Evolutionary conservation across 1,140 invertebrate genomes (phyloP).

Genomic region (Diabrotica virgifera): DNA sequence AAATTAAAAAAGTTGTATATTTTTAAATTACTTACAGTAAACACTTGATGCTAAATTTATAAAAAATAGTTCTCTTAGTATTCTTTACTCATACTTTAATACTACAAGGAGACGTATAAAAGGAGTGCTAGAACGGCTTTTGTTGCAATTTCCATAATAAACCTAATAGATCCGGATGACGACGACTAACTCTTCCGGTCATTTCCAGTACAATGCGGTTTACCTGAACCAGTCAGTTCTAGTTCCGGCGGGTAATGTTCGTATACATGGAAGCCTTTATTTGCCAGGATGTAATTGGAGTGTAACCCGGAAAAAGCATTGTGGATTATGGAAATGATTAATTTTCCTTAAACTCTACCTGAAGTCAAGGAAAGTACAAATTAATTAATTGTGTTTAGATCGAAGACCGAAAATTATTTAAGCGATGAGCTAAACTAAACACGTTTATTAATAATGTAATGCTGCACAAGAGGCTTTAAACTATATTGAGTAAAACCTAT

Average conservation of each 20-base stretch:
- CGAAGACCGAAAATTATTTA: too few species aligned
- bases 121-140: conserved; percentile 9
- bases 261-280: background rate
- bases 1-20: too few species aligned
- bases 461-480: too few species aligned
- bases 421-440: too few species aligned
- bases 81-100: too few species aligned
- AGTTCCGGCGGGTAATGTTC: conserved; percentile 17
- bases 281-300: background rate
- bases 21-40: too few species aligned
- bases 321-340: background rate
- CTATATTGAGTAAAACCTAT: too few species aligned
- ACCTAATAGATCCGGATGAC: conserved; percentile 25
- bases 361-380: too few species aligned
- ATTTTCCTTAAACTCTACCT: background rate
- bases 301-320: background rate
- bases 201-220: conserved; percentile 30
- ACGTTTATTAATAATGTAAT: too few species aligned
- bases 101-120: background rate
- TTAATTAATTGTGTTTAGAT: too few species aligned
- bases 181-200: conserved; percentile 26
- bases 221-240: conserved; percentile 28
- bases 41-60: too few species aligned
- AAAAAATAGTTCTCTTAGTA: too few species aligned
- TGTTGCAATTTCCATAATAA: conserved; percentile 26